These are phyloP conservation scores for Drosophila albomicans DNA, from an alignment of 1,140 invertebrate species.

Conservation along the genomic window DNA sequence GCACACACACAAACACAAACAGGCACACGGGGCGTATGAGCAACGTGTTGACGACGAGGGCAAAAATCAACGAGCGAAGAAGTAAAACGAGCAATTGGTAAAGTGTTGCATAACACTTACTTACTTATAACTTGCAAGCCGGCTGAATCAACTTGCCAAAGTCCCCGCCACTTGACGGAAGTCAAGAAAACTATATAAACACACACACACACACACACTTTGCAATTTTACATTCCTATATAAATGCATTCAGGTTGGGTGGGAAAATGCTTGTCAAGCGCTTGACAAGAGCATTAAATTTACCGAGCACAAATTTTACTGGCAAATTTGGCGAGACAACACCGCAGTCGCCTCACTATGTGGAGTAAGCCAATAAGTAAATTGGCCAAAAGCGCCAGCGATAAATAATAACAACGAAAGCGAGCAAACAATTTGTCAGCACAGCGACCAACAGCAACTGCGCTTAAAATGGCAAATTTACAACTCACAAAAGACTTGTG, in stretches of 20 bases:
- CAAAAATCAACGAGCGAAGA: conserved; percentile 56
- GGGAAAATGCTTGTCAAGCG: conserved; percentile 50
- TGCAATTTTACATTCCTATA: conserved; percentile 24
- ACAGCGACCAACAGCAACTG: conserved; percentile 1
- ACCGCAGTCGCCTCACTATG: conserved; percentile 28
- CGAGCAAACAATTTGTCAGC: conserved; percentile 37
- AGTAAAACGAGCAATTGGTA: conserved; percentile 70
- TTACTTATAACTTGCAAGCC: conserved; percentile 14
- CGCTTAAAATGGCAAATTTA: not conserved
- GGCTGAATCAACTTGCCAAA: conserved; percentile 47
- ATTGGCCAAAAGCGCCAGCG: conserved; percentile 59
- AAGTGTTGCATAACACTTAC: conserved; percentile 59
- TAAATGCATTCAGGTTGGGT: conserved; percentile 31
- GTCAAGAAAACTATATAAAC: conserved; percentile 49
- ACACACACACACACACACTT: conserved; percentile 6
- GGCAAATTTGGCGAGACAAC: conserved; percentile 38
- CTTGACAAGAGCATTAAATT: conserved; percentile 52
- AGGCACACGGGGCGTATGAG: conserved; percentile 56
- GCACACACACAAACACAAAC: not conserved
- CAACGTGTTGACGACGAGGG: conserved; percentile 40
- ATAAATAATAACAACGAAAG: conserved; percentile 40
- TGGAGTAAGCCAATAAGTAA: conserved; percentile 82
- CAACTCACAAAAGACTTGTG: not conserved
- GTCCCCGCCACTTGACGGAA: conserved; percentile 65
- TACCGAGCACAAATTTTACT: conserved; percentile 32